These are phyloP conservation scores for Heliconius melpomene DNA, from an alignment of 1,140 invertebrate genomes.

Conservation along the genomic window DNA sequence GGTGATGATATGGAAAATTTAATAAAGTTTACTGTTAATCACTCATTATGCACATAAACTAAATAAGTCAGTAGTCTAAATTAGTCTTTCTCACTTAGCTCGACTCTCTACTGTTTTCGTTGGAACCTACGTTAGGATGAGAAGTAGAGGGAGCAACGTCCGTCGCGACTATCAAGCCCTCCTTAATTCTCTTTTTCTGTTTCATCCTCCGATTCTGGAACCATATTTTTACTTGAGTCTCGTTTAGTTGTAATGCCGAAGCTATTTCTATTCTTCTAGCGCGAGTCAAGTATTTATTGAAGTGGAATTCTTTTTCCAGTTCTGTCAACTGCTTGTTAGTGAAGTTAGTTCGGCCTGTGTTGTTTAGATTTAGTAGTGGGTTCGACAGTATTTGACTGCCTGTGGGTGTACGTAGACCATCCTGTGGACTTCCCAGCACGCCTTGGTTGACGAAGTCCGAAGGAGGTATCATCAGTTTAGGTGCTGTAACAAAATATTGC, in stretches of 20 bases:
- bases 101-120: constrained; percentile 84
- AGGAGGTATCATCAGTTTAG: constrained; percentile 84
- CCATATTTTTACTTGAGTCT: constrained; percentile 96
- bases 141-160: constrained; percentile 66
- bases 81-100: constrained; percentile 65
- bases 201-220: constrained; percentile 97
- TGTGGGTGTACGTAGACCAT: constrained; percentile 69
- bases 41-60: background rate
- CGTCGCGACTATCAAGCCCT: constrained; percentile 85
- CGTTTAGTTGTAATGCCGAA: constrained; percentile 96
- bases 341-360: constrained; percentile 97
- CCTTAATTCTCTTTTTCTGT: constrained; percentile 96
- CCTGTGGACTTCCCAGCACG: constrained; percentile 65
- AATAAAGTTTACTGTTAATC: background rate
- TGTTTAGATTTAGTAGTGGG: constrained; percentile 85
- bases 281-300: constrained; percentile 98
- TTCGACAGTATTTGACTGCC: constrained; percentile 72
- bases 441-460: constrained; percentile 75
- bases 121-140: constrained; percentile 76
- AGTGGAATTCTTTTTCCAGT: constrained; percentile 99
- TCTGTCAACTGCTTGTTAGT: constrained; percentile 99
- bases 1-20: background rate
- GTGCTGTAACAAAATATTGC: constrained; percentile 82
- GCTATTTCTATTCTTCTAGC: constrained; percentile 98
- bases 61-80: background rate